phyloP scores from a whole-genome alignment of 2,888 invertebrate species.

The Sthenelais limicola region DNA sequence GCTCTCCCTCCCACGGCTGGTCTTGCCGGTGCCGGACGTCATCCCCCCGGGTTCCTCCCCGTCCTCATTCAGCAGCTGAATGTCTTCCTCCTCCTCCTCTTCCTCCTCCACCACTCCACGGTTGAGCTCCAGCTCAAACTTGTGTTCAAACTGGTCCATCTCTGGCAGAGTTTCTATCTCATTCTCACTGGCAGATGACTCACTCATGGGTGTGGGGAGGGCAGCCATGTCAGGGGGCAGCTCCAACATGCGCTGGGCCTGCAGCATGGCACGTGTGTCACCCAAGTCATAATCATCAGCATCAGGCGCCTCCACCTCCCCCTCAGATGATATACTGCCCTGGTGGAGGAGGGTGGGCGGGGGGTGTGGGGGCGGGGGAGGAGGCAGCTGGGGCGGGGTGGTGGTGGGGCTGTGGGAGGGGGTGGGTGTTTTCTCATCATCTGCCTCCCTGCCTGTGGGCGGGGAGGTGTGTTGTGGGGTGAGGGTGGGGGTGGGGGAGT shows the following conservation, averaged over 20 bases:
- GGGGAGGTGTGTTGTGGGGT: conserved; percentile 35
- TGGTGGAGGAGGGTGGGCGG: conserved; percentile 31
- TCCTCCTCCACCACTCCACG: conserved; percentile 44
- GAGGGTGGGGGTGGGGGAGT: conserved; percentile 34
- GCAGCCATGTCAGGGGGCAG: conserved; percentile 11
- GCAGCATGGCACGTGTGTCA: conserved; percentile 7
- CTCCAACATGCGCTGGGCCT: conserved; percentile 20
- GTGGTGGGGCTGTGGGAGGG: too few relatives aligned
- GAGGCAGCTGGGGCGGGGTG: conserved; percentile 13
- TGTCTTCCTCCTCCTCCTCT: conserved; percentile 30
- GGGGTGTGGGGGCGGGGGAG: conserved; percentile 40
- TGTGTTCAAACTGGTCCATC: conserved; percentile 33
- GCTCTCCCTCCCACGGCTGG: not conserved
- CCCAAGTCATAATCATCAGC: conserved; percentile 25
- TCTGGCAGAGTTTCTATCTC: conserved; percentile 32
- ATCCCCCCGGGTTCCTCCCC: conserved; percentile 43
- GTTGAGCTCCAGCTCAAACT: conserved; percentile 38
- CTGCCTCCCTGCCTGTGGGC: too few relatives aligned
- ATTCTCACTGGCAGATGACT: conserved; percentile 21
- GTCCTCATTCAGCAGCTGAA: conserved; percentile 47
- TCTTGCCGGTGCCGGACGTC: not conserved
- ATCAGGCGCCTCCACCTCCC: conserved; percentile 28
- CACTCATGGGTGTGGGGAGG: not conserved
- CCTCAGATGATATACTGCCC: conserved; percentile 34
- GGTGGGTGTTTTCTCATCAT: too few relatives aligned